Conservation (phyloP, 2,888 invertebrate species). For the Hipparchia sbordonii region DNA sequence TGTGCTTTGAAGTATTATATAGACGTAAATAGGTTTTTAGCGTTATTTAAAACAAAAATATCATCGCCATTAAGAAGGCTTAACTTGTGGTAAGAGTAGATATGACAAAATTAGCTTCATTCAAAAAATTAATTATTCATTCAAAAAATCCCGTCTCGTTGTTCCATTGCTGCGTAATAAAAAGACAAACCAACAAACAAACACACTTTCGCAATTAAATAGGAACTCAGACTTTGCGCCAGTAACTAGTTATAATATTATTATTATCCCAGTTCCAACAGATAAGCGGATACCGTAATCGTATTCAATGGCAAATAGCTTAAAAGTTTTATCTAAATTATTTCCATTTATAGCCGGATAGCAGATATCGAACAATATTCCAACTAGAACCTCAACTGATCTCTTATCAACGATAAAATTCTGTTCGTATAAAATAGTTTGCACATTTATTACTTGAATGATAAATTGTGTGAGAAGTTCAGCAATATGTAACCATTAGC, state of each 20-base stretch:
- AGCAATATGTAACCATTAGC: slow-evolving; percentile 52
- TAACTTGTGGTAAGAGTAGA: too few species aligned
- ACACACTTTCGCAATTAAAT: background rate
- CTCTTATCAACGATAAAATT: slow-evolving; percentile 19
- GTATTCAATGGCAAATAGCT: slow-evolving; percentile 20
- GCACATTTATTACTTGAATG: slow-evolving; percentile 31
- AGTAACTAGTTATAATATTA: slow-evolving; percentile 10
- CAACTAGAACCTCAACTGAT: slow-evolving; percentile 13
- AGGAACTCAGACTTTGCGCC: background rate
- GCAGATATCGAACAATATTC: slow-evolving; percentile 13
- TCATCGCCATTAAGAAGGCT: too few species aligned
- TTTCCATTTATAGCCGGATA: slow-evolving; percentile 9
- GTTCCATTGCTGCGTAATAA: background rate
- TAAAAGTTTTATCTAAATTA: slow-evolving; percentile 27
- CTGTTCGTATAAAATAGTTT: slow-evolving; percentile 21
- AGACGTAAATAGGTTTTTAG: too few species aligned
- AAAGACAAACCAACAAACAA: background rate
- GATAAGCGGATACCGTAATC: slow-evolving; percentile 15
- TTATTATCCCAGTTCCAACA: slow-evolving; percentile 7
- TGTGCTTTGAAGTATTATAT: too few species aligned
- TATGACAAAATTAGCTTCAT: too few species aligned
- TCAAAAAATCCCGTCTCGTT: too few species aligned
- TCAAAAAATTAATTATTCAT: too few species aligned
- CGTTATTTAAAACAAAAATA: too few species aligned
- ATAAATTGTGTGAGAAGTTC: slow-evolving; percentile 41